Conservation (phyloP, 2,113 vertebrate species). For the Alectura lathami region DNA sequence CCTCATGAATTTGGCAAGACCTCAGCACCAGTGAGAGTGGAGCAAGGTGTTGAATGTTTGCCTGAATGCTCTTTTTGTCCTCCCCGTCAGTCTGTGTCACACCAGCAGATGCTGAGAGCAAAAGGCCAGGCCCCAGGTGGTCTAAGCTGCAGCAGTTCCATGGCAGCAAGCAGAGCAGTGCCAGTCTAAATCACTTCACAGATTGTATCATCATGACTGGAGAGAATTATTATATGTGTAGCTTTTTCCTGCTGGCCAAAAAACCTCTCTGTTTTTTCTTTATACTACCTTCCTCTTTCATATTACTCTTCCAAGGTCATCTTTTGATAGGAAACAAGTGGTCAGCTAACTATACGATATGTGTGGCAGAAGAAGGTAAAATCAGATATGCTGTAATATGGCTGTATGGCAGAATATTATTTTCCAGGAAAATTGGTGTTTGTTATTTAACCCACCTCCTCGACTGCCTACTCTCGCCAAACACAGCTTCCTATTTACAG, state of each 20-base stretch:
- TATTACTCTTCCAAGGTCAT: background rate
- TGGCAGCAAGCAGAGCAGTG: constrained; percentile 34
- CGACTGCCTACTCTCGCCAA: background rate
- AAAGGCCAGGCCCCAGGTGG: constrained; percentile 52
- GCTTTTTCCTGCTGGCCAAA: background rate
- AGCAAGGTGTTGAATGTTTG: background rate
- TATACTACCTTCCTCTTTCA: background rate
- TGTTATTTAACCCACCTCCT: background rate
- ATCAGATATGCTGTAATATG: background rate
- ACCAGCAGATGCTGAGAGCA: constrained; percentile 55
- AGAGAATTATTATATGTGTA: background rate
- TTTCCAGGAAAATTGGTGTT: background rate
- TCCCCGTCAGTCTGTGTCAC: constrained; percentile 41
- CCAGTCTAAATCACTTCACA: constrained; percentile 23
- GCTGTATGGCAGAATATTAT: background rate
- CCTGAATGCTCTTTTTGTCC: constrained; percentile 40
- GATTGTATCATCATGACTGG: background rate
- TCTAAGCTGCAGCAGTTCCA: background rate
- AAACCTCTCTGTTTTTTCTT: background rate
- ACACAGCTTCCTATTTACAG: background rate
- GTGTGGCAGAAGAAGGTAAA: background rate
- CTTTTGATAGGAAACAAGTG: background rate
- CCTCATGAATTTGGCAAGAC: background rate
- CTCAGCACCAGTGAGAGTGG: fast-evolving
- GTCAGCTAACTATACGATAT: background rate